A percentile compares a stretch with the other conserved stretches of the same genome.
Conservation (phyloP, 2,797 vertebrate genomes). For the Apogon hyalosoma region DNA sequence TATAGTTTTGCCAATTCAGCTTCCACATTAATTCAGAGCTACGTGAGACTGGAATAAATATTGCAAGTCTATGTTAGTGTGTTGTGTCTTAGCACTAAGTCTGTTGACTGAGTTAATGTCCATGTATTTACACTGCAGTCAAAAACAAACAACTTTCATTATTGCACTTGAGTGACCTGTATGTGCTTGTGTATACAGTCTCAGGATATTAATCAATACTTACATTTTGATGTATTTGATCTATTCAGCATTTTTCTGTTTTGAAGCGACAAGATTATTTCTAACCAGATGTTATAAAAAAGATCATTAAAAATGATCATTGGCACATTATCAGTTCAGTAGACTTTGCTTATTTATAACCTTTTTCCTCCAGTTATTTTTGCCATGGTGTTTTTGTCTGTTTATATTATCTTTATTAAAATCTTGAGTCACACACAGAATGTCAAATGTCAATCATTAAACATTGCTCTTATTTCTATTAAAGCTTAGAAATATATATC, state of each 20-base stretch:
- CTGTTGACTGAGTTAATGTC: neutral
- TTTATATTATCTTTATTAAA: neutral
- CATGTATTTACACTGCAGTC: neutral
- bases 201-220: constrained; percentile 41
- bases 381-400: neutral
- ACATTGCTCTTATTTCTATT: constrained; percentile 27
- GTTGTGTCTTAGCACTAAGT: neutral
- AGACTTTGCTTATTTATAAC: neutral
- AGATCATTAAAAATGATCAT: constrained; percentile 25
- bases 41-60: neutral
- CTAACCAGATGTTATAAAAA: constrained; percentile 35
- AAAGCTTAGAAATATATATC: constrained; percentile 49
- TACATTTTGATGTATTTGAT: constrained; percentile 18
- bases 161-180: constrained; percentile 21
- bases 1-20: too few relatives aligned
- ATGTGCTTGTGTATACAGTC: constrained; percentile 28
- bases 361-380: constrained; percentile 1
- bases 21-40: neutral
- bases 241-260: constrained; percentile 23
- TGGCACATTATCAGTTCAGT: neutral
- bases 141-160: neutral
- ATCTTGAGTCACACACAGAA: neutral
- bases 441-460: neutral
- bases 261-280: constrained; percentile 35
- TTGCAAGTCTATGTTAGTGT: neutral